Percentiles rank a stretch among this genome's conserved stretches.
These are phyloP conservation scores for Pteropus alecto DNA, from an alignment of 2,113 vertebrate species.

Conservation along the genomic window DNA sequence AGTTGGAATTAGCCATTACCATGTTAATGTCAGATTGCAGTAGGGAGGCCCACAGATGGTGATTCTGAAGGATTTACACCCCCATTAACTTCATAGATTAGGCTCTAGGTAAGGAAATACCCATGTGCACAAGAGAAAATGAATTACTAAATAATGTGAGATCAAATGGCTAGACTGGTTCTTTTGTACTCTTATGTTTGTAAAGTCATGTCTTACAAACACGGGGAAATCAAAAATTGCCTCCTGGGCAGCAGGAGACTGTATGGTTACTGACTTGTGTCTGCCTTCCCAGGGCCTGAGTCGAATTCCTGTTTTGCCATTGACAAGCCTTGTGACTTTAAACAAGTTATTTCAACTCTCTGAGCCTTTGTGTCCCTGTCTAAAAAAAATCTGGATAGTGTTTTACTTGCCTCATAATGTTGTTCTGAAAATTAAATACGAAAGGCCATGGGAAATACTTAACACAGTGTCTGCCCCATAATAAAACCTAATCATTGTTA, in stretches of 20 bases:
- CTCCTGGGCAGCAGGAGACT: not conserved
- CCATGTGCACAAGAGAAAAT: not conserved
- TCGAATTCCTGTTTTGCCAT: not conserved
- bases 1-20: not conserved
- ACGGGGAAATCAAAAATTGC: not conserved
- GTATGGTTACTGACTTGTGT: not conserved
- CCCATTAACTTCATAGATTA: conserved; percentile 52
- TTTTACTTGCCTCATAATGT: not conserved
- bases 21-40: conserved; percentile 13
- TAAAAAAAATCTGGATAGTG: not conserved
- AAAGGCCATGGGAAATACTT: not conserved
- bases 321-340: not conserved
- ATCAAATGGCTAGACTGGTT: not conserved
- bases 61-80: conserved; percentile 28
- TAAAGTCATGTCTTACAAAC: not conserved
- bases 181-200: not conserved
- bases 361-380: not conserved
- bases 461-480: not conserved
- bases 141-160: conserved; percentile 33
- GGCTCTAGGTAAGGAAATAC: conserved; percentile 36
- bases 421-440: not conserved
- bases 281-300: not conserved
- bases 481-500: not conserved
- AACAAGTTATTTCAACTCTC: not conserved
- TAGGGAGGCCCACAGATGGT: not conserved